These are phyloP conservation scores for Eurytoma californica DNA, from an alignment of 2,888 invertebrate genomes.

Conservation along the genomic window DNA sequence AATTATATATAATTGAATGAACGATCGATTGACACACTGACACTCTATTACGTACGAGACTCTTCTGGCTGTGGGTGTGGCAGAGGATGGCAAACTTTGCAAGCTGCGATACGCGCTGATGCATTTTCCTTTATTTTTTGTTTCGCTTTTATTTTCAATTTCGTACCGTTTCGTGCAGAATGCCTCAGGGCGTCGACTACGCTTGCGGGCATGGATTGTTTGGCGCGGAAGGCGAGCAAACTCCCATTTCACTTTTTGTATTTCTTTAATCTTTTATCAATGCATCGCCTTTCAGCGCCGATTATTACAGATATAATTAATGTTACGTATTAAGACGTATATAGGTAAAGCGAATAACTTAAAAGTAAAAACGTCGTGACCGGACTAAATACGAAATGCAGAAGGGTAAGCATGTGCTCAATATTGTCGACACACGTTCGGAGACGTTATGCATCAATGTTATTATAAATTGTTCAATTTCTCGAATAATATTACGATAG, in stretches of 20 bases:
- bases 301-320: slow-evolving; percentile 19
- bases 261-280: not conserved
- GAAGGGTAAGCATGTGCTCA: too few species aligned
- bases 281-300: too few species aligned
- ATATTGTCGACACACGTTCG: too few species aligned
- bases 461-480: slow-evolving; percentile 66
- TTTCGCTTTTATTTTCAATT: slow-evolving; percentile 12
- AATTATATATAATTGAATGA: slow-evolving; percentile 44
- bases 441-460: slow-evolving; percentile 58
- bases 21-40: slow-evolving; percentile 52
- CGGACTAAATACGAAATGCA: too few species aligned
- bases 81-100: slow-evolving; percentile 52
- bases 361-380: not conserved
- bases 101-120: slow-evolving; percentile 14
- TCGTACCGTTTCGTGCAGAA: not conserved
- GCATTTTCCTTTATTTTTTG: slow-evolving; percentile 11
- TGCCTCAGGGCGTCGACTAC: not conserved
- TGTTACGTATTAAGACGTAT: slow-evolving; percentile 18
- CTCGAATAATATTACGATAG: slow-evolving; percentile 65
- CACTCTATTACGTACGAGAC: slow-evolving; percentile 60
- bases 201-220: not conserved
- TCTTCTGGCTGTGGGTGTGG: slow-evolving; percentile 69
- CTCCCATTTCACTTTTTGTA: not conserved
- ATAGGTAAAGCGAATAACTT: slow-evolving; percentile 29
- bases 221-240: slow-evolving; percentile 24